Evolutionary conservation across 37 sponge, comb jelly and placozoan species (phyloP), one percentile per base, ranked within the genome.

Genomic region (Crambe crambe): DNA sequence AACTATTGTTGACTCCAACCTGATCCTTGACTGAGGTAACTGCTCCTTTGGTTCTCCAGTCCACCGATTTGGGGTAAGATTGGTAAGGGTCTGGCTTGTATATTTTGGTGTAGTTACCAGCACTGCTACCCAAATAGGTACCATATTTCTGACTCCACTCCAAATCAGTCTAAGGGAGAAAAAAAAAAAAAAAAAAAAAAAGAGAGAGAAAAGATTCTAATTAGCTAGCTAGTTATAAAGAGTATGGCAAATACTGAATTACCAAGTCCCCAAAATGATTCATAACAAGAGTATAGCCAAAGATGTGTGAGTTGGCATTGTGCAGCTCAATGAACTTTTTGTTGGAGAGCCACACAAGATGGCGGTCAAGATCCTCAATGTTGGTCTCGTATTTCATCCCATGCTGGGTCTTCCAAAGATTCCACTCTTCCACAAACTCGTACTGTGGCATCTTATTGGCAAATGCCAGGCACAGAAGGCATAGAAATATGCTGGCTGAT

Each of bases 41-140:
- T 56, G 84, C 92, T 62, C 92, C 92, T 74, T 92, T 92, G 21
- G 89, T 88, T 66, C 92, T 87, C 92, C 92, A 92, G 65, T 92
- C 92, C 35, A 92, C 72, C 8, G 85, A 65, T n/a, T 83, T 78
- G 6, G 89, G 85, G 42, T 75, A 70, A 27, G 65, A 39, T 0
- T 25, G 32, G 15, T 39, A 54, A 0, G 58, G 72, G 8, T 62
- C 43, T 29, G 78, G 40, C n/a, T 85, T 0, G 54, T 70, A 77
- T 17, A 25, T 42, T 36, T 60, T 70, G 39, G 78, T 71, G 39
- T 76, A 62, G 72, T 71, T 72, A 9, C 71, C 59, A 58, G 59
- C 21, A 37, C 29, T 38, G 1, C 31, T 5, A 15, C 30, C 18
- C 15, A 42, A 3, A 40, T 57, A 56, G 26, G 78, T 85, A 23